A percentile compares a stretch with the other conserved stretches of the same genome.
Evolutionary conservation across 2,113 vertebrate genomes (phyloP).

Genomic region (Tragelaphus imberbis): DNA sequence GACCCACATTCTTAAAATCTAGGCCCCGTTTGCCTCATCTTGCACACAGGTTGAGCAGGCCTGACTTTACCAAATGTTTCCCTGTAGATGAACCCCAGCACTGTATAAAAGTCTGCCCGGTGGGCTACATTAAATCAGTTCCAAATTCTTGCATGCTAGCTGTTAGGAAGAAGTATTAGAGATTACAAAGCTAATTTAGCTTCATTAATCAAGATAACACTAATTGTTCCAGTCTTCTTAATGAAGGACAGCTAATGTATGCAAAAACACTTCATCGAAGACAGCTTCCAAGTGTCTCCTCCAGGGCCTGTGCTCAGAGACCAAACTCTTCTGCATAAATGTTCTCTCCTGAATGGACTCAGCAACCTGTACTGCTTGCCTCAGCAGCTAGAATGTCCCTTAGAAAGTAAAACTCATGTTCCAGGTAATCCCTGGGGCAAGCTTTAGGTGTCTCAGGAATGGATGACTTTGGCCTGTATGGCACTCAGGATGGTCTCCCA

Average conservation of each 20-base stretch:
- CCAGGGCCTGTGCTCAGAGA: background rate
- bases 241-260: background rate
- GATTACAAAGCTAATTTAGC: slow-evolving; percentile 25
- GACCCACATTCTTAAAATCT: background rate
- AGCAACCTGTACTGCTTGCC: background rate
- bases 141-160: background rate
- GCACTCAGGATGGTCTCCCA: background rate
- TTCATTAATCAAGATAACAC: slow-evolving; percentile 41
- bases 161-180: background rate
- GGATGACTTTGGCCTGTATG: too few species aligned
- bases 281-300: background rate
- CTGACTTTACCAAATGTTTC: background rate
- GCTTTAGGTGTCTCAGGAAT: background rate
- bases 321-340: background rate
- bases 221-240: slow-evolving; percentile 30
- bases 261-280: background rate
- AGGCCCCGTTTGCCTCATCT: background rate
- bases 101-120: background rate
- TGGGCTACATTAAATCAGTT: background rate
- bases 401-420: background rate
- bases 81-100: background rate
- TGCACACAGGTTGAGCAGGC: background rate
- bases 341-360: too few species aligned
- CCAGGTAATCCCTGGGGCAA: background rate
- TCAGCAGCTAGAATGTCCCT: background rate